phyloP scores from a whole-genome alignment of 2,797 vertebrate species.

The Gila robusta region DNA sequence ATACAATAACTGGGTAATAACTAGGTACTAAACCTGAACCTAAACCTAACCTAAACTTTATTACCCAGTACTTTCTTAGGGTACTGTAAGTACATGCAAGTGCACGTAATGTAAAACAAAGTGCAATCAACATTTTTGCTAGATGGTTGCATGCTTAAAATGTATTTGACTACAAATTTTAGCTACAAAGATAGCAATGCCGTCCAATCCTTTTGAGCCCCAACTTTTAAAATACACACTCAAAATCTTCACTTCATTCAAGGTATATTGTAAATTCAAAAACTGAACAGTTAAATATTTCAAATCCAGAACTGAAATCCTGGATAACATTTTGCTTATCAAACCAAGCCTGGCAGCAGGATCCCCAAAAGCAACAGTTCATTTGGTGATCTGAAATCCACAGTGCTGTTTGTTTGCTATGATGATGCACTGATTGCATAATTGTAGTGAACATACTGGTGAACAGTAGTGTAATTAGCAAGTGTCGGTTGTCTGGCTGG shows the following conservation, averaged over 20 bases:
- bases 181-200: not conserved
- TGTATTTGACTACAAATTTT: not conserved
- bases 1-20: not conserved
- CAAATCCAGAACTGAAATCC: not conserved
- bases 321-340: not conserved
- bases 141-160: not conserved
- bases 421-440: constrained; percentile 61
- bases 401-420: constrained; percentile 62
- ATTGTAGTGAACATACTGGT: constrained; percentile 60
- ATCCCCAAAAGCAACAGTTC: not conserved
- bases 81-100: not conserved
- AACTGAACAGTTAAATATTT: not conserved
- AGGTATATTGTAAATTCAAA: not conserved
- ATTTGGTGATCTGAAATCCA: constrained; percentile 49
- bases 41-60: not conserved
- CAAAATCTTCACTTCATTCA: not conserved
- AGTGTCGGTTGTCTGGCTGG: constrained; percentile 49
- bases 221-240: not conserved
- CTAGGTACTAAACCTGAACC: not conserved
- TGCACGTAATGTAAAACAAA: not conserved
- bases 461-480: constrained; percentile 62
- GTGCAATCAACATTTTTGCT: not conserved
- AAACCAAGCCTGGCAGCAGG: not conserved
- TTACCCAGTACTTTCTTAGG: not conserved
- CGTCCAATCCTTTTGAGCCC: not conserved